Percentiles rank a stretch among this genome's conserved stretches.
phyloP scores from a whole-genome alignment of 2,888 invertebrate genomes.

The Ditylenchus weischeri region DNA sequence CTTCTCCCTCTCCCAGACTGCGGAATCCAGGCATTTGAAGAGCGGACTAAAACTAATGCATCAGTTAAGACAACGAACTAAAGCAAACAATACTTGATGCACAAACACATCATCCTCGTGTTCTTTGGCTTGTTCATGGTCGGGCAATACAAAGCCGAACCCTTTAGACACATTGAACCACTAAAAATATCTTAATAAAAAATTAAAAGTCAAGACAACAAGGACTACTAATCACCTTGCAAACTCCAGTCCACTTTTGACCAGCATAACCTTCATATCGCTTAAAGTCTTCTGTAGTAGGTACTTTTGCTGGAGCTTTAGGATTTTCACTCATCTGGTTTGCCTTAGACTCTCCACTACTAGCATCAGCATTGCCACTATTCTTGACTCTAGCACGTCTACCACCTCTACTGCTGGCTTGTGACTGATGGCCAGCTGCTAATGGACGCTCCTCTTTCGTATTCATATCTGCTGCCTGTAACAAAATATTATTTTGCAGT shows the following conservation, averaged over 20 bases:
- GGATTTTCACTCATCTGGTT: not conserved
- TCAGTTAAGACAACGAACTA: not conserved
- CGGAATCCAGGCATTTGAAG: conserved; percentile 35
- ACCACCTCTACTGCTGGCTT: too few species aligned
- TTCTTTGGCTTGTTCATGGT: conserved; percentile 21
- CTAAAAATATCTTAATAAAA: not conserved
- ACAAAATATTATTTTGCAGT: too few species aligned
- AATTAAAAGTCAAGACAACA: not conserved
- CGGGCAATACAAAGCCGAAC: conserved; percentile 27
- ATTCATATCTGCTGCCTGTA: too few species aligned
- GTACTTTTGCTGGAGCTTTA: conserved; percentile 11
- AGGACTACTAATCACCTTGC: conserved; percentile 7
- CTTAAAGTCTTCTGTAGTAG: conserved; percentile 20
- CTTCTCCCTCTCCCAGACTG: conserved; percentile 31
- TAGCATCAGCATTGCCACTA: too few species aligned
- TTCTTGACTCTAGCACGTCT: too few species aligned
- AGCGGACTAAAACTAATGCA: conserved; percentile 21
- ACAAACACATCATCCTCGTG: conserved; percentile 26
- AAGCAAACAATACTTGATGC: conserved; percentile 14
- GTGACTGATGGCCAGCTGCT: too few species aligned
- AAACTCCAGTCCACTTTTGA: conserved; percentile 30
- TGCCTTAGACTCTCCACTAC: not conserved
- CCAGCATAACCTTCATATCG: conserved; percentile 27
- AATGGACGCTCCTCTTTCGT: too few species aligned
- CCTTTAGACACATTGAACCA: conserved; percentile 11